Base-by-base conservation (phyloP, 2,797 vertebrate species). In the Ptychobarbus kaznakovi region DNA sequence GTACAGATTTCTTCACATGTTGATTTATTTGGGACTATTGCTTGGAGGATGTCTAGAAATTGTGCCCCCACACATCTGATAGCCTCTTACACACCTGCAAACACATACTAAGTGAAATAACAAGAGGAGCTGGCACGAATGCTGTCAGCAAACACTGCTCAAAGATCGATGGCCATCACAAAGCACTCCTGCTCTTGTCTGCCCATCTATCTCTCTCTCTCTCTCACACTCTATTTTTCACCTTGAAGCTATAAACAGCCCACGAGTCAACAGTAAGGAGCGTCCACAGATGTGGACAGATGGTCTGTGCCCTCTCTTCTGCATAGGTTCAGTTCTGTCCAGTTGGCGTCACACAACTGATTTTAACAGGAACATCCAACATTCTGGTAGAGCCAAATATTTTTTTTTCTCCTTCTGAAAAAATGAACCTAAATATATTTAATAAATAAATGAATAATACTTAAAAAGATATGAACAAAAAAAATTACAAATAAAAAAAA, bases 221-320 rank as follows among this genome's bases (percentile, higher is more conserved):
- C 74, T 38, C 35, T 79, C 38, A 6, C 25, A 2, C 22, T 53
- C 46, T 63, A 20, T 66, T 20, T 76, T 25, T 76, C 79, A 82
- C 70, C 81, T 83, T 83, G 56, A 83, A 49, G 70, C 56, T 38
- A 35, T 74, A 83, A 61, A 83, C 81, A 83, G 8, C 20, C 10
- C 15, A 61, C 1, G 20, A 61, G 40, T 75, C 81, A 83, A 74
- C 15, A 46, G 25, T 18, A 32, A 66, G 38, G 49, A 28, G 38
- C 13, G 6, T 70, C 9, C 40, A 42, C 69, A 74, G 81, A 74
- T 61, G 22, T 82, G 40, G 81, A 75, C 70, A 63, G 51, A 61
- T 40, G 46, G 46, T 38, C 77, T 69, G 51, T 58, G 22, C 35
- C 35, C 20, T 61, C 32, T 25, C 32, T 25, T n/a, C 32, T 58